phyloP scores from a whole-genome alignment of 2,797 vertebrate species.

The Acanthurus tractus region DNA sequence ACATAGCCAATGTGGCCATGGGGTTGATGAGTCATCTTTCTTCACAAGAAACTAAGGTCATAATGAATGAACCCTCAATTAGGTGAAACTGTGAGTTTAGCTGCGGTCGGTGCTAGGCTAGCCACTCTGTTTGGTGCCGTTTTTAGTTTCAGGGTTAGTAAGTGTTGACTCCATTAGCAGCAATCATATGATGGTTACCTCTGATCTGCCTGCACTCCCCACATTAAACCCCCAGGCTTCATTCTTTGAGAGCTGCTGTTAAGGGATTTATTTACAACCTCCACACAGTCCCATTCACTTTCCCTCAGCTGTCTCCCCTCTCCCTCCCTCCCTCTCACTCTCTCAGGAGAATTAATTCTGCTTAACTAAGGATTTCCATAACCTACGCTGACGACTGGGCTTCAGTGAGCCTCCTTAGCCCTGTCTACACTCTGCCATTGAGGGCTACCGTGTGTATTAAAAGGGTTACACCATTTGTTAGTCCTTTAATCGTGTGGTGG shows the following conservation, averaged over 20 bases:
- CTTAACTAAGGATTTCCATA: conserved; percentile 73
- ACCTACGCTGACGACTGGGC: conserved; percentile 43
- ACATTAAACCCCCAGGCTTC: conserved; percentile 45
- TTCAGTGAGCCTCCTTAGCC: conserved; percentile 36
- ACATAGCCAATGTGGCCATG: conserved; percentile 4
- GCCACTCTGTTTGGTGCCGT: conserved; percentile 5
- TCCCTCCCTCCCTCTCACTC: conserved; percentile 9
- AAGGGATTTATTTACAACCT: conserved; percentile 74
- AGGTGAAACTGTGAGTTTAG: conserved; percentile 29
- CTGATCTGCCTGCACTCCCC: conserved; percentile 36
- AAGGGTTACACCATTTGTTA: conserved; percentile 54
- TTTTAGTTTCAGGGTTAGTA: conserved; percentile 15
- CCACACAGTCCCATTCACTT: conserved; percentile 46
- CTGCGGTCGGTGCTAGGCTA: not conserved
- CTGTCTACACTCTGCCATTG: conserved; percentile 25
- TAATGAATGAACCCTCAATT: conserved; percentile 15
- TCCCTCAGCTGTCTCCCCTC: conserved; percentile 20
- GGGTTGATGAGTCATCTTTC: conserved; percentile 54
- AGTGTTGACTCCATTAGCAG: conserved; percentile 50
- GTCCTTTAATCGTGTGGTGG: conserved; percentile 45
- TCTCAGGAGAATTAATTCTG: conserved; percentile 64
- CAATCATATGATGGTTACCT: conserved; percentile 51
- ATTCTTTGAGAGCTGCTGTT: conserved; percentile 58
- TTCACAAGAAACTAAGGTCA: conserved; percentile 2
- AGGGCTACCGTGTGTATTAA: conserved; percentile 46